Conservation (phyloP, 2,888 invertebrate species). For the Fragum fragum region DNA sequence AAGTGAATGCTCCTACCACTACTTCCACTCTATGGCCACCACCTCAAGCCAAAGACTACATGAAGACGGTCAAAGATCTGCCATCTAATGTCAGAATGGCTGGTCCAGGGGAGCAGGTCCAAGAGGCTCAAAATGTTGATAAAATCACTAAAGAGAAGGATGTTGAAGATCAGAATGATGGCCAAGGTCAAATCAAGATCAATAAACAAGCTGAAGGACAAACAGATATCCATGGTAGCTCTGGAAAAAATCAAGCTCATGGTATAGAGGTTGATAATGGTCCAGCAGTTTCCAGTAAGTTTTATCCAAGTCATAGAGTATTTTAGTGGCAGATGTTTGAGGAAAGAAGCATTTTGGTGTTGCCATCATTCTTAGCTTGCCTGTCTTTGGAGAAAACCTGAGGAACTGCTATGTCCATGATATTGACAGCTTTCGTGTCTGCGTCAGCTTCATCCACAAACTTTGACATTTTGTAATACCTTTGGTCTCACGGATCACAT, state of each 20-base stretch:
- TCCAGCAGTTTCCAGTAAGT: not conserved
- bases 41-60: conserved; percentile 73
- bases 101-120: not conserved
- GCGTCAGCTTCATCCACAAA: no score
- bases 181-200: not conserved
- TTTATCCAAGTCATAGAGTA: no score
- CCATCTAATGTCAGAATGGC: conserved; percentile 41
- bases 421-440: no score
- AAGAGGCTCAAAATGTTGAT: not conserved
- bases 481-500: no score
- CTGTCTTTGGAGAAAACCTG: no score
- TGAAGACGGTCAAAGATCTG: conserved; percentile 67
- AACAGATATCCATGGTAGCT: not conserved
- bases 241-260: not conserved
- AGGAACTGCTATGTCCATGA: no score
- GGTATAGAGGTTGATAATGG: not conserved
- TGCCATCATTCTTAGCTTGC: no score
- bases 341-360: no score
- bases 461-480: no score
- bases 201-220: not conserved
- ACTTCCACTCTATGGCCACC: conserved; percentile 56
- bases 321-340: no score
- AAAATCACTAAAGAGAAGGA: not conserved
- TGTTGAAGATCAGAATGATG: not conserved
- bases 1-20: not conserved